Evolutionary conservation across 2,888 invertebrate genomes (phyloP), one percentile per base, ranked within the genome.

Genomic region (Pollenia griseotomentosa): DNA sequence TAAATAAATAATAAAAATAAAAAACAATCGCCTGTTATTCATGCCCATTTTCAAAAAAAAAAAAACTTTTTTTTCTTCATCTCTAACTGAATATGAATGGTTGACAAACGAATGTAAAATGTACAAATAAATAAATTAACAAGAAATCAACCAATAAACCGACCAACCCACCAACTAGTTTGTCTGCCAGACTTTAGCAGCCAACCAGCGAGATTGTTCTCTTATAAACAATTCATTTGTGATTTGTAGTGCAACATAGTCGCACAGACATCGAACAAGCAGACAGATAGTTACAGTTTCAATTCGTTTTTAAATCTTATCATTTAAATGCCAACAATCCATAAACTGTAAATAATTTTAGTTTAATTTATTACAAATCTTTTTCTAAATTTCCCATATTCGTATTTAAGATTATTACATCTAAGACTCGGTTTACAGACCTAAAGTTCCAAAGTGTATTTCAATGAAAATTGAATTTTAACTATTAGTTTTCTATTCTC

Each of bases 311-410:
- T 57, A 82, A 83, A 80, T 83, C 82, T 83, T 75, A 84, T 80
- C 75, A 75, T 85, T 79, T 75, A 53, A 90, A 89, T 89, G 89
- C 89, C 90, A 90, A 84, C 90, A 88, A 90, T 84, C 89, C 91
- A 89, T 86, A 70, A 83, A 78, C 53, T 55, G 63, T 14, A 82
- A 68, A 87, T 89, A 79, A 88, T 70, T 83, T 83, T 70, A 61
- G 89, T 90, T 85, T 90, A 90, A 91, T 74, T 79, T 74, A 79
- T 79, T 84, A 59, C 46, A 53, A 71, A 61, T 55, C 53, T 14
- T 61, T 55, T 71, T 77, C 57, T 10, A 11, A 70, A 61, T 63
- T 80, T 74, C 59, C 33, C 66, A 65, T 66, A 80, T 61, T 59
- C 16, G 42, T 53, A 77, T 53, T 14, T 42, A 53, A 19, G 23